Conservation (phyloP, 2,113 vertebrate species). For the Sialia sialis region DNA sequence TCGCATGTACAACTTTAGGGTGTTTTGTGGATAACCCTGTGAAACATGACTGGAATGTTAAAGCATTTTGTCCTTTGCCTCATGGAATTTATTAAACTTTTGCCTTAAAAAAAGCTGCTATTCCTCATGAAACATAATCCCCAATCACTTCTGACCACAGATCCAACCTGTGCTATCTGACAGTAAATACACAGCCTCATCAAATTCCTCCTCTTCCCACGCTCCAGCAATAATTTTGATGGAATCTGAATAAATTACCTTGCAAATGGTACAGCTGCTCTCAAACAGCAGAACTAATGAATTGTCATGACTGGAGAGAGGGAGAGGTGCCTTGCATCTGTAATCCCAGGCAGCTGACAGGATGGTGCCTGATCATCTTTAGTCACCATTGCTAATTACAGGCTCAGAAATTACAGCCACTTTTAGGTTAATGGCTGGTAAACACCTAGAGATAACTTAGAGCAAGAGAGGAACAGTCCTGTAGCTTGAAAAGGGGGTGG, state of each 20-base stretch:
- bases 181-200: conserved; percentile 71
- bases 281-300: conserved; percentile 73
- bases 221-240: conserved; percentile 60
- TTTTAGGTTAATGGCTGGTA: conserved; percentile 61
- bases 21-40: neutral
- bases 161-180: conserved; percentile 56
- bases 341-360: conserved; percentile 49
- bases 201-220: conserved; percentile 68
- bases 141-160: conserved; percentile 58
- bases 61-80: conserved; percentile 53
- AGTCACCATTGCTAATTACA: conserved; percentile 64
- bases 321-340: conserved; percentile 52
- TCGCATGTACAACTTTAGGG: neutral
- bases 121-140: conserved; percentile 47
- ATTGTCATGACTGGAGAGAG: conserved; percentile 61
- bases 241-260: conserved; percentile 72
- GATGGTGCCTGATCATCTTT: conserved; percentile 23
- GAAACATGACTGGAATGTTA: neutral
- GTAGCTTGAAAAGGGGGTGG: neutral
- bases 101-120: conserved; percentile 22
- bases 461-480: neutral
- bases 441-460: conserved; percentile 35
- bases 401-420: conserved; percentile 53
- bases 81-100: conserved; percentile 25
- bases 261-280: conserved; percentile 72